Conservation (phyloP, 2,888 invertebrate genomes). For the Hypomecis punctinalis region DNA sequence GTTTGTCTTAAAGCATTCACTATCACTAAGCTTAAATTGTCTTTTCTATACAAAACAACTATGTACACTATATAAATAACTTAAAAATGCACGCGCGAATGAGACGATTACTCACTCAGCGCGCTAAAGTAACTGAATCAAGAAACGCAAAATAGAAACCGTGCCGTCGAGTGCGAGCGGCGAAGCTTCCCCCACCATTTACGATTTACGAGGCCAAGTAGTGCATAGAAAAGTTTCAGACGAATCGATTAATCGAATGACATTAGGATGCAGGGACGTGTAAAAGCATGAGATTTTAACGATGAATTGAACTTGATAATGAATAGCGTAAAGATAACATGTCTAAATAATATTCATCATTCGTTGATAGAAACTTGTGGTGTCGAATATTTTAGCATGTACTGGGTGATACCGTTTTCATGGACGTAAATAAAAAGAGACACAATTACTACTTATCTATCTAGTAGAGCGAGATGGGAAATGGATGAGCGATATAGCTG, state of each 20-base stretch:
- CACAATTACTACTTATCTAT: conserved; percentile 64
- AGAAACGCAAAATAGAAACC: conserved; percentile 85
- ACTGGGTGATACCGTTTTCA: conserved; percentile 69
- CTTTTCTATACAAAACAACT: conserved; percentile 60
- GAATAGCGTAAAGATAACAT: neutral
- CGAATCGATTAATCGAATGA: conserved; percentile 56
- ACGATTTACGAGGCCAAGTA: conserved; percentile 81
- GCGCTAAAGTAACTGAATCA: conserved; percentile 79
- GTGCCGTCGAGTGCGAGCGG: conserved; percentile 74
- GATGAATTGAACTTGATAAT: no score
- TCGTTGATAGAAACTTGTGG: conserved; percentile 16
- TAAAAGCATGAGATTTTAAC: no score
- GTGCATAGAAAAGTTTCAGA: conserved; percentile 67
- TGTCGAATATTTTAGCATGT: conserved; percentile 57
- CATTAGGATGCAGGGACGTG: neutral
- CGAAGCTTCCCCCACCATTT: conserved; percentile 70
- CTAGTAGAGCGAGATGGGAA: conserved; percentile 61
- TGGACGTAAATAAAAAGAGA: conserved; percentile 79
- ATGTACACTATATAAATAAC: conserved; percentile 71
- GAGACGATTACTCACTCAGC: conserved; percentile 65
- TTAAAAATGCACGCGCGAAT: conserved; percentile 71
- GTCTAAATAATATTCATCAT: neutral
- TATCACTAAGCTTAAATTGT: conserved; percentile 59
- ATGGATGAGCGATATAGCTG: conserved; percentile 49
- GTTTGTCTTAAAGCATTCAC: conserved; percentile 60